A percentile compares a stretch with the other conserved stretches of the same genome.
Evolutionary conservation across 1,140 invertebrate genomes (phyloP).

Genomic region (Solen grandis): DNA sequence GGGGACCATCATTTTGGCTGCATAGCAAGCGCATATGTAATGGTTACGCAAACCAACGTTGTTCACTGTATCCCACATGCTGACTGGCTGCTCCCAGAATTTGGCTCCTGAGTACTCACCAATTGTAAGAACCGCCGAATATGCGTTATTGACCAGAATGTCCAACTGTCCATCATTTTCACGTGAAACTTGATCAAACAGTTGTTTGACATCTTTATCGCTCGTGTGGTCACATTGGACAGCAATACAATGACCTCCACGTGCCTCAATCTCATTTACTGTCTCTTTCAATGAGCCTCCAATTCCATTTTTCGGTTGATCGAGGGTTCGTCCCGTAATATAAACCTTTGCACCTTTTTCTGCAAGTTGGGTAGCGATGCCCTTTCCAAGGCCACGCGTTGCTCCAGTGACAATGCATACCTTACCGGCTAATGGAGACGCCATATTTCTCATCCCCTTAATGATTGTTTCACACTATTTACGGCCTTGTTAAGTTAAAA

Average conservation of each 20-base stretch:
- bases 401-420: constrained; percentile 82
- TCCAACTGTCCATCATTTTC: constrained; percentile 80
- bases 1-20: constrained; percentile 79
- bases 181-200: constrained; percentile 79
- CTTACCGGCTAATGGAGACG: too few species aligned
- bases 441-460: too few species aligned
- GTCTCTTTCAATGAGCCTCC: constrained; percentile 19
- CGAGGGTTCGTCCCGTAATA: constrained; percentile 27
- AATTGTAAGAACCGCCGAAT: constrained; percentile 77
- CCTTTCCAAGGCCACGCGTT: constrained; percentile 79
- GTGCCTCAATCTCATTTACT: constrained; percentile 31
- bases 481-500: too few species aligned
- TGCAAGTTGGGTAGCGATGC: constrained; percentile 81
- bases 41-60: constrained; percentile 81
- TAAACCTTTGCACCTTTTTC: too few species aligned
- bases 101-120: constrained; percentile 64
- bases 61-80: constrained; percentile 79
- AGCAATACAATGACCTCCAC: constrained; percentile 78
- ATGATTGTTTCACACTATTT: too few species aligned
- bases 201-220: constrained; percentile 74
- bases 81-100: constrained; percentile 77
- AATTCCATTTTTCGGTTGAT: not conserved
- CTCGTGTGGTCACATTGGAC: constrained; percentile 81
- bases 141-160: too few species aligned
- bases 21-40: constrained; percentile 80